Evolutionary conservation across 2,888 invertebrate genomes (phyloP).

Genomic region (Eristalis intricaria): DNA sequence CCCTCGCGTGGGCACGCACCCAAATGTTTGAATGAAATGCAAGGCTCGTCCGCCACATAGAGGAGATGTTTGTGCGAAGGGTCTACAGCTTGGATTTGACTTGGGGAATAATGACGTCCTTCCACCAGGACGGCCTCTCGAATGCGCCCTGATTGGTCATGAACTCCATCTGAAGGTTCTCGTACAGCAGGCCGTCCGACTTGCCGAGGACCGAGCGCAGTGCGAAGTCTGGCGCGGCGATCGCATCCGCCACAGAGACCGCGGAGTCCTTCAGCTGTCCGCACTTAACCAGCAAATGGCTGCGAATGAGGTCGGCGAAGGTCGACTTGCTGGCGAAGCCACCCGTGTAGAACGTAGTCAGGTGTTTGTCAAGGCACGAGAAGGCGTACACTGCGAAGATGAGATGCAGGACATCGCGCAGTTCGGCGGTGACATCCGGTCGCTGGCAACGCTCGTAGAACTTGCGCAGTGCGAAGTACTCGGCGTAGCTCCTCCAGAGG

Average conservation of each 20-base stretch:
- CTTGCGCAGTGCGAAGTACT: conserved; percentile 84
- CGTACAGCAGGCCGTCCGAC: conserved; percentile 88
- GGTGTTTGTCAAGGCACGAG: conserved; percentile 86
- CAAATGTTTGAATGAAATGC: conserved; percentile 7
- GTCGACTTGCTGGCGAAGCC: conserved; percentile 82
- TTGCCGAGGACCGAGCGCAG: conserved; percentile 92
- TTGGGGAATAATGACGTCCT: conserved; percentile 82
- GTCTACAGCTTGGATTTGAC: conserved; percentile 78
- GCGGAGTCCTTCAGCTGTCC: conserved; percentile 87
- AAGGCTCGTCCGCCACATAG: neutral
- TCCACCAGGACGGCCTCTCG: conserved; percentile 89
- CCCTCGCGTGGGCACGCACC: neutral
- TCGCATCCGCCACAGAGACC: conserved; percentile 90
- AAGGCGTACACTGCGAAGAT: conserved; percentile 84
- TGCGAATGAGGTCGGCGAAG: conserved; percentile 85
- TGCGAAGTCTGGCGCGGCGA: conserved; percentile 95
- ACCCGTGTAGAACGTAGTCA: conserved; percentile 87
- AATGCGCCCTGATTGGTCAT: conserved; percentile 87
- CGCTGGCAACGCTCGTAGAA: conserved; percentile 77
- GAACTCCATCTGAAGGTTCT: conserved; percentile 88
- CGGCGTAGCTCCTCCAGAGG: conserved; percentile 89
- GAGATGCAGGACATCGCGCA: conserved; percentile 81
- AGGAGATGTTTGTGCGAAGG: neutral
- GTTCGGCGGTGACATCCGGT: conserved; percentile 77
- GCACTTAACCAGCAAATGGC: conserved; percentile 87